These are phyloP conservation scores for Hylaeus volcanicus DNA, from an alignment of 1,140 invertebrate genomes.

Conservation along the genomic window DNA sequence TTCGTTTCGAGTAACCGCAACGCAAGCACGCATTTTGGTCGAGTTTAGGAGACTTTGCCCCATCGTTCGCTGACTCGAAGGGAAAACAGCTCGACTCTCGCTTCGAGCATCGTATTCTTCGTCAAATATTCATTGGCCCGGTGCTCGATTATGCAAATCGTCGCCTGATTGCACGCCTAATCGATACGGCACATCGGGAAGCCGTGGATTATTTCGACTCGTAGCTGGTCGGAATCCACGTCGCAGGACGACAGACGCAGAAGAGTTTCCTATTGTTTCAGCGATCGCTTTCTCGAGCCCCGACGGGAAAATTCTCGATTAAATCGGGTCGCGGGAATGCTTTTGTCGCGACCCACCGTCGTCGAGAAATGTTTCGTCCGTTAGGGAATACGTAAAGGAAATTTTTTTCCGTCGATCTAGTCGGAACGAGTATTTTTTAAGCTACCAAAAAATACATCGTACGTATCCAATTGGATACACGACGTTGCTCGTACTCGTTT, in stretches of 20 bases:
- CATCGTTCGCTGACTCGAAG: neutral
- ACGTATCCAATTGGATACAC: too few relatives aligned
- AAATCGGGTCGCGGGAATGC: slow-evolving; percentile 25
- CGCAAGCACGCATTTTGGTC: too few relatives aligned
- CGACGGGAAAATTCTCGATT: slow-evolving; percentile 8
- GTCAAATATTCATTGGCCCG: slow-evolving; percentile 10
- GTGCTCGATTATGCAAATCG: slow-evolving; percentile 32
- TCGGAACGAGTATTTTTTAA: too few relatives aligned
- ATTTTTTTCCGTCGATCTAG: too few relatives aligned
- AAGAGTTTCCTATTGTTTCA: slow-evolving; percentile 2
- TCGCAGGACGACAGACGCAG: neutral
- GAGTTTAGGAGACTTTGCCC: neutral
- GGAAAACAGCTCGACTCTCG: neutral
- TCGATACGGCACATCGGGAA: neutral
- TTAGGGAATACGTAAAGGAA: neutral
- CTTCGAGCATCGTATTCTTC: neutral
- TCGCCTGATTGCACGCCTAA: slow-evolving; percentile 10
- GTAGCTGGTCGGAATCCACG: neutral
- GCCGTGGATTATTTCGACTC: slow-evolving; percentile 4
- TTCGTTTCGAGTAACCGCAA: too few relatives aligned
- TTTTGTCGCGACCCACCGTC: neutral
- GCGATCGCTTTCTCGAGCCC: neutral
- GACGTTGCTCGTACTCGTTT: neutral
- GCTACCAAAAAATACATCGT: too few relatives aligned
- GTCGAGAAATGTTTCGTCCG: neutral